phyloP scores from a whole-genome alignment of 2,113 vertebrate species.

The Myanophis thanlyinensis region DNA sequence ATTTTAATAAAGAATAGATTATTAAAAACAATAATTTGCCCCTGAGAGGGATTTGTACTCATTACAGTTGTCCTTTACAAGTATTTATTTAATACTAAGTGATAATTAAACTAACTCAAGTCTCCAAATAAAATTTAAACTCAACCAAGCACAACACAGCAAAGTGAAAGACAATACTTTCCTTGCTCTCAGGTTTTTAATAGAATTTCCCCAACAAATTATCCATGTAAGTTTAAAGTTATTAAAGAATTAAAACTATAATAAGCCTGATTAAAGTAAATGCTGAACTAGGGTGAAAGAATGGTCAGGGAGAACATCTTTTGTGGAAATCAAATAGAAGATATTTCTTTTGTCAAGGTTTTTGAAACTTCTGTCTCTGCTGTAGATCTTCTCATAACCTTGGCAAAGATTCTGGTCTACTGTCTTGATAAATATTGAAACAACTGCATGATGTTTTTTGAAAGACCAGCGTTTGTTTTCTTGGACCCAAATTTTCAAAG shows the following conservation, averaged over 20 bases:
- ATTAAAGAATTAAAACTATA: slow-evolving; percentile 6
- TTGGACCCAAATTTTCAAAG: not conserved
- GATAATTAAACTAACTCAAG: accelerated
- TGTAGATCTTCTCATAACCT: accelerated
- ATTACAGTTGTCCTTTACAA: not conserved
- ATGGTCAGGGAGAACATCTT: not conserved
- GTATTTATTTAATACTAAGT: slow-evolving; percentile 2
- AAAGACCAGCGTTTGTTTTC: not conserved
- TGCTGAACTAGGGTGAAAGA: not conserved
- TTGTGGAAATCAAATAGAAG: not conserved
- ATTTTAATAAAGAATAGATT: not conserved
- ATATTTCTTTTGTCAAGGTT: not conserved
- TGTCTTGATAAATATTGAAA: not conserved
- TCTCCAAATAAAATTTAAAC: not conserved
- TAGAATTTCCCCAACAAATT: slow-evolving; percentile 28
- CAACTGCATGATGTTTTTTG: accelerated
- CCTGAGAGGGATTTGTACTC: slow-evolving; percentile 8
- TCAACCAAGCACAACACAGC: not conserved
- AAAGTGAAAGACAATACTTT: not conserved
- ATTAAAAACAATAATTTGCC: not conserved
- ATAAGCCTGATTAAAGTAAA: slow-evolving; percentile 9
- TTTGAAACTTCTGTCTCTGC: accelerated
- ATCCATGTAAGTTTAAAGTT: slow-evolving; percentile 5
- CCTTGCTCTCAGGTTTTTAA: not conserved
- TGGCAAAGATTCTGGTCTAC: not conserved